These are phyloP conservation scores for Erpetoichthys calabaricus DNA, from an alignment of 2,797 vertebrate genomes.

Conservation along the genomic window DNA sequence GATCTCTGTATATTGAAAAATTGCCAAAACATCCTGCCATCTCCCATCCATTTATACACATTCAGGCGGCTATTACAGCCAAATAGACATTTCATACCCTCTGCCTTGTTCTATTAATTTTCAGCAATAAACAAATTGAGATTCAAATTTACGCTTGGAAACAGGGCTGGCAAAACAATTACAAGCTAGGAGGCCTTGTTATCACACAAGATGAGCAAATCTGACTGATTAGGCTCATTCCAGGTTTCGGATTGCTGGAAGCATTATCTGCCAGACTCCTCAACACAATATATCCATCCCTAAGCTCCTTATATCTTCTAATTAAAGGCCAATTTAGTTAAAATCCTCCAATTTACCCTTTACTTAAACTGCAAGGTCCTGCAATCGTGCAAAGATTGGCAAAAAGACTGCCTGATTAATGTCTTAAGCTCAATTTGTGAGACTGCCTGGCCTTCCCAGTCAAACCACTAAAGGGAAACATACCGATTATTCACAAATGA, in stretches of 20 bases:
- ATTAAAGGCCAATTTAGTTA: conserved; percentile 41
- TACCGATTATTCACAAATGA: too few species aligned
- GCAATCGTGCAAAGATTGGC: too few species aligned
- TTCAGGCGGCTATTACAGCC: conserved; percentile 9
- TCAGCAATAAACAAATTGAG: conserved; percentile 27
- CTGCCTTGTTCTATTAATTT: conserved; percentile 12
- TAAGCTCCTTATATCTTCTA: conserved; percentile 30
- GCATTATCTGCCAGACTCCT: conserved; percentile 27
- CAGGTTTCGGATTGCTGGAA: conserved; percentile 30
- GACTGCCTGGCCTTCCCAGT: too few species aligned
- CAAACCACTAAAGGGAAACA: too few species aligned
- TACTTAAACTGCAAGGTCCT: conserved; percentile 23
- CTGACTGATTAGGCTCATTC: conserved; percentile 31
- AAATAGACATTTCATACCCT: conserved; percentile 19
- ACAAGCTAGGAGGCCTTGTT: conserved; percentile 25
- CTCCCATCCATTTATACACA: conserved; percentile 18
- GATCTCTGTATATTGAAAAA: conserved; percentile 10
- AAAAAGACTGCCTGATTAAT: too few species aligned
- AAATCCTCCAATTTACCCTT: conserved; percentile 36
- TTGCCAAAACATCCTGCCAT: background rate
- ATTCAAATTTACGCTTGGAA: conserved; percentile 24
- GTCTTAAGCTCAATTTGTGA: too few species aligned
- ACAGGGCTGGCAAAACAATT: conserved; percentile 30
- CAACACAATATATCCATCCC: conserved; percentile 34
- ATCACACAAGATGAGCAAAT: conserved; percentile 34